Percentiles rank a stretch among this genome's conserved stretches.
Evolutionary conservation across 2,113 vertebrate species (phyloP).

Genomic region (Grammomys dolichurus): DNA sequence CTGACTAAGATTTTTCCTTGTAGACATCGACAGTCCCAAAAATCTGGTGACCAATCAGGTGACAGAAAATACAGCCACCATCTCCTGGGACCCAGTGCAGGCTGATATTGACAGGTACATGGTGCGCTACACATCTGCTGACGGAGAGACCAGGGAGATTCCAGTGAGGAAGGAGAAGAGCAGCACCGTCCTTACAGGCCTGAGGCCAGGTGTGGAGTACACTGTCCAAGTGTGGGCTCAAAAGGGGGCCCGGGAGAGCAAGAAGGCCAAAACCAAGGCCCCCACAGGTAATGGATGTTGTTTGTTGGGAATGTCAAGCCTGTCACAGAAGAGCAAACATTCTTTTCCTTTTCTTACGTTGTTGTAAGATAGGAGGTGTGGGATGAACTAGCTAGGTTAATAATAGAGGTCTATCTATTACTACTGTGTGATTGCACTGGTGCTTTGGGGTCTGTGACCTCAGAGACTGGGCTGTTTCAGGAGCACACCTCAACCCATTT

Average conservation of each 20-base stretch:
- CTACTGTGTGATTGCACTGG: not conserved
- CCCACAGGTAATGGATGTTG: constrained; percentile 87
- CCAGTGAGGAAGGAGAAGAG: constrained; percentile 82
- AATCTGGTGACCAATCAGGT: constrained; percentile 85
- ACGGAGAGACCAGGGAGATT: constrained; percentile 85
- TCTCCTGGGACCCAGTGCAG: constrained; percentile 87
- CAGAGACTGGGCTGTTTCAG: not conserved
- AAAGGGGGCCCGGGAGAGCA: constrained; percentile 86
- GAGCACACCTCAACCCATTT: not conserved
- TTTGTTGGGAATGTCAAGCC: not conserved
- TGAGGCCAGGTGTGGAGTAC: constrained; percentile 87
- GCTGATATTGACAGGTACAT: constrained; percentile 88
- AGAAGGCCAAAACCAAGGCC: constrained; percentile 82
- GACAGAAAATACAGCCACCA: constrained; percentile 87
- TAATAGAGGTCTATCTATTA: not conserved
- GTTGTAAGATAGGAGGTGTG: not conserved
- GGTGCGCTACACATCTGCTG: constrained; percentile 87
- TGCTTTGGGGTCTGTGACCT: not conserved
- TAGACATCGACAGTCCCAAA: constrained; percentile 85
- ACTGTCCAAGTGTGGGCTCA: constrained; percentile 86
- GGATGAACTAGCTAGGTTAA: too few relatives aligned
- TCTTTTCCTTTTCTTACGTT: not conserved
- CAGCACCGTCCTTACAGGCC: constrained; percentile 81
- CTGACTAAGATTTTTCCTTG: constrained; percentile 40
- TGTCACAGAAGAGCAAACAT: not conserved